Percentiles rank a stretch among this genome's conserved stretches.
These are phyloP conservation scores for Scomber colias DNA, from an alignment of 2,113 vertebrate species.

Conservation along the genomic window DNA sequence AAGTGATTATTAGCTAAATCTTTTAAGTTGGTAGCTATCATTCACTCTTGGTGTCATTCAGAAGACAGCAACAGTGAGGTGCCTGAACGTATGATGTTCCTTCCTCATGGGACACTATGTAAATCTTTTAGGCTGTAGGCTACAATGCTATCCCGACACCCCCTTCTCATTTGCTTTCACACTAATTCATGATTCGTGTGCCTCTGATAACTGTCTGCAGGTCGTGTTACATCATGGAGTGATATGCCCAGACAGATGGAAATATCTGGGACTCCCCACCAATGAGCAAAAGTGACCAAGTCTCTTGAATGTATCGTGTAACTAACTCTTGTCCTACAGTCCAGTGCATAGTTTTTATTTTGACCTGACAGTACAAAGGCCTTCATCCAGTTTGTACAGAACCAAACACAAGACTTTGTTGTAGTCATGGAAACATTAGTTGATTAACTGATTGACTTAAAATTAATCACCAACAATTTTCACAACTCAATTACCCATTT, in stretches of 20 bases:
- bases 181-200: conserved; percentile 1
- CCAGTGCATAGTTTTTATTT: background rate
- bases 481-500: no score
- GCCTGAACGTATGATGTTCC: background rate
- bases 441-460: no score
- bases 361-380: background rate
- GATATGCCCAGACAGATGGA: background rate
- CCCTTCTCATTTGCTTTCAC: background rate
- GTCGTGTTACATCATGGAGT: background rate
- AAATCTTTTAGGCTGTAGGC: background rate
- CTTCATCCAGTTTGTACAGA: background rate
- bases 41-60: background rate
- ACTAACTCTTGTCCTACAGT: background rate
- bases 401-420: no score
- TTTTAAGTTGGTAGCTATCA: background rate
- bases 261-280: conserved; percentile 8
- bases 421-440: no score
- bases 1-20: no score
- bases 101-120: background rate
- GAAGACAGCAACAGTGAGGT: background rate
- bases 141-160: background rate
- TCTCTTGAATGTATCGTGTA: background rate
- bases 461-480: no score
- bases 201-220: background rate
- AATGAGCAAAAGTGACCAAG: background rate